These are phyloP conservation scores for Apotomis capreana DNA, from an alignment of 2,888 invertebrate genomes.

Conservation along the genomic window DNA sequence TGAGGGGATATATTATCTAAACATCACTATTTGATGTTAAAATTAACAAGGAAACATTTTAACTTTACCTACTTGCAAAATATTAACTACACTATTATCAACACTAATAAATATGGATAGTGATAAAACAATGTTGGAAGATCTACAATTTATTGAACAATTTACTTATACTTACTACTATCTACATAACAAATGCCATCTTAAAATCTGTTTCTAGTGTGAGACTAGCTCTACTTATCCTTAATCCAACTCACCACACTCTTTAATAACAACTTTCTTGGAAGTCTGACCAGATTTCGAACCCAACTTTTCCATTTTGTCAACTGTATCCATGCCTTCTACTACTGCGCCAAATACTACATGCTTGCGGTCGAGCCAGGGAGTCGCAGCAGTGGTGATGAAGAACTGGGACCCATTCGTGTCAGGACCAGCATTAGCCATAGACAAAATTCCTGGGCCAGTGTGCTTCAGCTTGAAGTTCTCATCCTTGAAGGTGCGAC, in stretches of 20 bases:
- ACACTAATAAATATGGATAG: neutral
- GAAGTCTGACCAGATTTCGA: constrained; percentile 92
- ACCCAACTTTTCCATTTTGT: constrained; percentile 91
- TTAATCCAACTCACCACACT: constrained; percentile 90
- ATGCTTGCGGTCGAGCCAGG: constrained; percentile 97
- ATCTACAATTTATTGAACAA: constrained; percentile 36
- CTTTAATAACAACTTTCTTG: constrained; percentile 90
- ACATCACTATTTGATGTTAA: too few relatives aligned
- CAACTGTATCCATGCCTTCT: constrained; percentile 96
- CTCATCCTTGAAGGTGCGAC: constrained; percentile 96
- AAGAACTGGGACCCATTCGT: constrained; percentile 99
- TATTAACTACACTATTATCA: neutral
- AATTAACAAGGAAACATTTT: too few relatives aligned
- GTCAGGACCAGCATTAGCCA: constrained; percentile 98
- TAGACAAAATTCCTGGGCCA: constrained; percentile 94
- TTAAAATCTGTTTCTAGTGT: constrained; percentile 6
- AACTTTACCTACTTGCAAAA: too few relatives aligned
- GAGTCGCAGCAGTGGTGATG: constrained; percentile 95
- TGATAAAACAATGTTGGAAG: constrained; percentile 42
- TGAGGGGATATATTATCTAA: too few relatives aligned
- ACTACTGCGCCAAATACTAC: constrained; percentile 96
- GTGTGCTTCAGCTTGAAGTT: constrained; percentile 97
- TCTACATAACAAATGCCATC: constrained; percentile 28
- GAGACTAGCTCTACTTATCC: constrained; percentile 17
- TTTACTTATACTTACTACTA: constrained; percentile 26